A percentile compares a stretch with the other conserved stretches of the same genome.
Evolutionary conservation across 2,113 vertebrate genomes (phyloP).

Genomic region (Aptenodytes patagonicus): DNA sequence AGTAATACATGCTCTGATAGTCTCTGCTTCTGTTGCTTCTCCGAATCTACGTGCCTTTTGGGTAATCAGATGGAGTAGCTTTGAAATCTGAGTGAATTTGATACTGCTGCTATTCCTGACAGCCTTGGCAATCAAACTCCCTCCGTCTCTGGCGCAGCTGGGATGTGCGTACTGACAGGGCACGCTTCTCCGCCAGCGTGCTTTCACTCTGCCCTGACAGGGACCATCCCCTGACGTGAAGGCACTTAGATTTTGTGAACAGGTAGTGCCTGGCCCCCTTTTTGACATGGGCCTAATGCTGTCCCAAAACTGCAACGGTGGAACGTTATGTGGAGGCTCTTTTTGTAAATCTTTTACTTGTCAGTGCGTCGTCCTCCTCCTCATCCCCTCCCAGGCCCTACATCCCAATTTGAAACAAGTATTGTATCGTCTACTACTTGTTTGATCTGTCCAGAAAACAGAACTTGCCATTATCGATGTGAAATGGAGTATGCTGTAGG

Average conservation of each 20-base stretch:
- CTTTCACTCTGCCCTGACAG: not conserved
- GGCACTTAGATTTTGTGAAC: not conserved
- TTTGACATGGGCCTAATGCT: not conserved
- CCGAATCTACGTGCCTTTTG: not conserved
- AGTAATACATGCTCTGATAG: not conserved
- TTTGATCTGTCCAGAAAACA: not conserved
- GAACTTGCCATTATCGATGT: not conserved
- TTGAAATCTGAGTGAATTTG: not conserved
- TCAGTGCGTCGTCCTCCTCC: not conserved
- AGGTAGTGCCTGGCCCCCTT: not conserved
- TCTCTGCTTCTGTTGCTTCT: not conserved
- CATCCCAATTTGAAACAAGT: not conserved
- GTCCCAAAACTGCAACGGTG: not conserved
- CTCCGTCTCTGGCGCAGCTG: not conserved
- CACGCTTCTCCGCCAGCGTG: fast-evolving
- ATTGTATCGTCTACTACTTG: fast-evolving
- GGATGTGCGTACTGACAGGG: not conserved
- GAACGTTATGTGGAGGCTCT: not conserved
- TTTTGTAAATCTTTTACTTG: not conserved
- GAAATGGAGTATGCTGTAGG: not conserved
- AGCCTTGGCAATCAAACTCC: not conserved
- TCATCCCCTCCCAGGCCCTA: not conserved
- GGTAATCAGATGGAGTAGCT: not conserved
- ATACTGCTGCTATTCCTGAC: not conserved
- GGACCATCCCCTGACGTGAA: not conserved